Evolutionary conservation across 1,140 invertebrate genomes (phyloP), one percentile per base, ranked within the genome.

Genomic region (Sarcophaga bullata): DNA sequence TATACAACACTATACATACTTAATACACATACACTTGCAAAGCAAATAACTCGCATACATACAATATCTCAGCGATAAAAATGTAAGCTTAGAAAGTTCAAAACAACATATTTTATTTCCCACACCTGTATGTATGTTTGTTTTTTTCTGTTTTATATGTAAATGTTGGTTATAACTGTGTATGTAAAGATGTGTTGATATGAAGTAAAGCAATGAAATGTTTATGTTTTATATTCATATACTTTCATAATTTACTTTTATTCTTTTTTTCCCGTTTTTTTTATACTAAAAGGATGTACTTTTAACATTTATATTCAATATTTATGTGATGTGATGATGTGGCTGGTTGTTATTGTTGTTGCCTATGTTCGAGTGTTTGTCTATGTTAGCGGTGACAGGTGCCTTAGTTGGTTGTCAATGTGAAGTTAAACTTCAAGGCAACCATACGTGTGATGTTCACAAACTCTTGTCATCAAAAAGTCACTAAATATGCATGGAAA

Each of bases 401-500:
- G 73, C 73, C 73, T 49, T 76, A 76, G 73, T 76, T 76, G 10
- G 13, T 76, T 76, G 73, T 76, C 73, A 49, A 76, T 76, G 73
- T 76, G 6, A 76, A 76, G 73, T 49, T 50, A 50, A 49, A 48
- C 73, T 76, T 68, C 62, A 17, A 25, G 48, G 19, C 75, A 37
- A 50, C 49, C n/a, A 49, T 25, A 78, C 19, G 6, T 19, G 48
- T 78, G 75, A 78, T 78, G 48, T 25, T n/a, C 11, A 52, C 48
- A 52, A 50, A 78, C 75, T 78, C 19, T 5, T 78, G 75, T 78
- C 75, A 78, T 78, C 75, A 78, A 78, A 78, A 50, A 25, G 48
- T 78, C 75, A 78, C 75, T 78, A 48, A 78, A 78, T 11, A 78
- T 78, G 47, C 50, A 78, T 78, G 75, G n/a, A n/a, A 78, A 78